phyloP scores from a whole-genome alignment of 2,797 vertebrate genomes.

The Chiroxiphia lanceolata region DNA sequence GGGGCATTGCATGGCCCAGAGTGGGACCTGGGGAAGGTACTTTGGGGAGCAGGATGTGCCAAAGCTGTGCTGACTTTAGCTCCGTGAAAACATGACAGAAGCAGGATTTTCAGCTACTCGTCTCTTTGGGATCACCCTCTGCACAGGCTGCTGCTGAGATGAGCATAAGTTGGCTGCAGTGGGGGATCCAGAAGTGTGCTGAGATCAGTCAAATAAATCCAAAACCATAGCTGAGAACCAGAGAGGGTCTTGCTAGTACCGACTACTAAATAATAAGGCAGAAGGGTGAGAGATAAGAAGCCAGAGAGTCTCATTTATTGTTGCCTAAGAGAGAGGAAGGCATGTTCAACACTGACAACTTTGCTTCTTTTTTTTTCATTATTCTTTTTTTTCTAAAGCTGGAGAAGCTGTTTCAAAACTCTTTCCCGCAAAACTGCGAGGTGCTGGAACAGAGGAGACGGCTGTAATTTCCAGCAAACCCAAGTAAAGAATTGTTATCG shows the following conservation, averaged over 20 bases:
- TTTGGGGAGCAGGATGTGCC: rapidly evolving
- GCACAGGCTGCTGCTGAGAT: not conserved
- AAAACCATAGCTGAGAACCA: not conserved
- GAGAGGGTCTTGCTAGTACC: not conserved
- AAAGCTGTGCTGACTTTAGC: rapidly evolving
- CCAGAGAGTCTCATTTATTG: not conserved
- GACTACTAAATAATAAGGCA: not conserved
- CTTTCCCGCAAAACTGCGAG: not conserved
- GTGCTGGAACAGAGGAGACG: not conserved
- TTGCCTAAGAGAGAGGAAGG: not conserved
- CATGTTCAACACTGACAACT: not conserved
- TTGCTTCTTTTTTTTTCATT: not conserved
- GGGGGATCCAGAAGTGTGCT: not conserved
- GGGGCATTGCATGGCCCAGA: not conserved
- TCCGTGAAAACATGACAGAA: not conserved
- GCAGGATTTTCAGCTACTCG: not conserved
- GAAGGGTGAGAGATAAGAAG: not conserved
- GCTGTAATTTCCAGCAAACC: constrained; percentile 43
- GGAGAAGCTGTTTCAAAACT: constrained; percentile 10
- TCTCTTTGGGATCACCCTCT: not conserved
- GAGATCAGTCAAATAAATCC: not conserved
- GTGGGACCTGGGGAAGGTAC: not conserved
- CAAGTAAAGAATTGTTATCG: constrained; percentile 7
- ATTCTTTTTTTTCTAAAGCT: not conserved
- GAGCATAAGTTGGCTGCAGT: not conserved